Conservation (phyloP, 2,113 vertebrate species). For the Chaenocephalus aceratus region DNA sequence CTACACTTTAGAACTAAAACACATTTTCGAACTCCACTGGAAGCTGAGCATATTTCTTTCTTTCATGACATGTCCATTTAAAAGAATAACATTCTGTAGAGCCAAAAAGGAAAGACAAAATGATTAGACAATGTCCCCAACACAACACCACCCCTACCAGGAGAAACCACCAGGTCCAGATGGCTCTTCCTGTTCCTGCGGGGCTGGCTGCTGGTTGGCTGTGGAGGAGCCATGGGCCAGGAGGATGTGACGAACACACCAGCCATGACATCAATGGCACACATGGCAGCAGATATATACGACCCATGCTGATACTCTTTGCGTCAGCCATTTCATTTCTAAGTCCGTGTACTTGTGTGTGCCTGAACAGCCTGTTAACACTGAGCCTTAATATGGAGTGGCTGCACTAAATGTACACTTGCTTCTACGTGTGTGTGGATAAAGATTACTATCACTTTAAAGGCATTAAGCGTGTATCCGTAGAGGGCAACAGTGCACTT, state of each 20-base stretch:
- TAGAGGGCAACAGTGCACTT: background rate
- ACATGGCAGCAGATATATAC: conserved; percentile 60
- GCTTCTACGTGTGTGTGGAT: conserved; percentile 21
- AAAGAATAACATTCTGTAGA: no score
- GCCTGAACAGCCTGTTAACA: conserved; percentile 18
- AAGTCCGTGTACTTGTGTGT: conserved; percentile 45
- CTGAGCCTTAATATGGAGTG: background rate
- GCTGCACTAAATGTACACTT: conserved; percentile 15
- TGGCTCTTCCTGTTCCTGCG: conserved; percentile 77
- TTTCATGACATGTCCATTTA: no score
- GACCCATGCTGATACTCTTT: conserved; percentile 55
- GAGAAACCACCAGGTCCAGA: conserved; percentile 78
- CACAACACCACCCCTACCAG: conserved; percentile 53
- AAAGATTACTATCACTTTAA: background rate
- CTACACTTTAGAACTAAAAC: background rate
- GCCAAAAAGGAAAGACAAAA: conserved; percentile 4
- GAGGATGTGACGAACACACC: conserved; percentile 60
- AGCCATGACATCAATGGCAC: conserved; percentile 67
- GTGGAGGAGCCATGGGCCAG: conserved; percentile 47
- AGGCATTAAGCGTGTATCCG: background rate
- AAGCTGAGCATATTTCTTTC: no score
- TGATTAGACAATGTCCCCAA: background rate
- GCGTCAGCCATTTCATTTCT: conserved; percentile 31
- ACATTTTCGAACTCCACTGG: background rate
- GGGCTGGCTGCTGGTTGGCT: conserved; percentile 66